Base-by-base conservation (phyloP, 2,888 invertebrate genomes). In the Deilephila porcellus region DNA sequence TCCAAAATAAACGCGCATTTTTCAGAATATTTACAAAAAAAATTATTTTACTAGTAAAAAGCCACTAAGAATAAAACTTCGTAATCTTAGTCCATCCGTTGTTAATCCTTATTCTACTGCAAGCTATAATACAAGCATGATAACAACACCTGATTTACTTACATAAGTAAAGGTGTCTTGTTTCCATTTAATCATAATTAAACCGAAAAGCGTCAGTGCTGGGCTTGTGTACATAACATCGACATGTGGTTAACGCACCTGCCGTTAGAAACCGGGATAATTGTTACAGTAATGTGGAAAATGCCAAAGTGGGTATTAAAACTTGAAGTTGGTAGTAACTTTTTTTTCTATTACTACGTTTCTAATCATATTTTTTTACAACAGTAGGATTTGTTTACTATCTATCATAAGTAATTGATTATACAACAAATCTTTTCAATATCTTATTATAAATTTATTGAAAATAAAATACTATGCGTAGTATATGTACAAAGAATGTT, bases 231-330 rank as follows among this genome's bases (percentile, higher is more conserved):
- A 91, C 78, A 75, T 83, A 83, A 83, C 92, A 92, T 79, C 86
- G 87, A 87, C 91, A 92, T 78, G 90, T 83, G 76, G 89, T 90
- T 83, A 85, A 78, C 77, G 85, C 80, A 86, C 89, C 90, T 89
- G 88, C 76, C 80, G 79, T 82, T 76, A 78, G 78, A 86, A 84
- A 72, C 25, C 19, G 4, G 6, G 14, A 29, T 37, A 45, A 71
- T 29, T 17, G 45, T 62, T 71, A 20, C 37, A 60, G 45, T 71
- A 59, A 20, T 8, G n/a, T 60, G 17, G n/a, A 6, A 19, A 17
- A 70, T n/a, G 25, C 19, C n/a, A 14, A 14, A 2, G 14, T 45
- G 11, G 11, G 45, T 3, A 11, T 0, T 8, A 11, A 45, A 45
- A 45, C 11, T 45, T 11, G 45, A 45, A 8, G 45, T 1, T 45